Conservation (phyloP, 2,797 vertebrate genomes). For the Spatula clypeata region DNA sequence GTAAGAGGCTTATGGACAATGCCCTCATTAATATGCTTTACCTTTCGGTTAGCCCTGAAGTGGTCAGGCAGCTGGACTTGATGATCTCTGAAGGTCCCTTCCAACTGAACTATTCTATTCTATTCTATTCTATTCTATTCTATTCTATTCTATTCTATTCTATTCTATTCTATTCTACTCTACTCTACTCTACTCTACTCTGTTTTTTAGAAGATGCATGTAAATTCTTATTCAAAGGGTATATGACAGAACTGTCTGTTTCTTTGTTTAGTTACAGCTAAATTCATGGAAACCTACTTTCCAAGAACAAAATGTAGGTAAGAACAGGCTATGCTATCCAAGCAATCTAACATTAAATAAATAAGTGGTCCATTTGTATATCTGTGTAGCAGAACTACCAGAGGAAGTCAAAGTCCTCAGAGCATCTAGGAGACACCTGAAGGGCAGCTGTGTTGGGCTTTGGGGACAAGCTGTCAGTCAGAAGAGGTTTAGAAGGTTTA, state of each 20-base stretch:
- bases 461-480: neutral
- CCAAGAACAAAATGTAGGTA: neutral
- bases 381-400: neutral
- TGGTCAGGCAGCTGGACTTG: neutral
- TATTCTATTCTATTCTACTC: neutral
- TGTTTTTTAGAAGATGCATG: neutral
- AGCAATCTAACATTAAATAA: neutral
- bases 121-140: neutral
- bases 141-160: neutral
- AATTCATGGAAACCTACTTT: neutral
- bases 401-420: neutral
- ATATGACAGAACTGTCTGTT: neutral
- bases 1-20: neutral
- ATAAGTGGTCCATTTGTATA: accelerated
- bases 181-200: too few species aligned
- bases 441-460: neutral
- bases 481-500: neutral
- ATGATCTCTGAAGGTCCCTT: too few species aligned
- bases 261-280: neutral
- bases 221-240: neutral
- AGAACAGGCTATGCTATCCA: neutral
- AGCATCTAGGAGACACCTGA: neutral
- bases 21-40: neutral
- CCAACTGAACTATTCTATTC: neutral
- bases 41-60: neutral